Evolutionary conservation across 2,888 invertebrate genomes (phyloP), one percentile per base, ranked within the genome.

Genomic region (Prenolepis imparis): DNA sequence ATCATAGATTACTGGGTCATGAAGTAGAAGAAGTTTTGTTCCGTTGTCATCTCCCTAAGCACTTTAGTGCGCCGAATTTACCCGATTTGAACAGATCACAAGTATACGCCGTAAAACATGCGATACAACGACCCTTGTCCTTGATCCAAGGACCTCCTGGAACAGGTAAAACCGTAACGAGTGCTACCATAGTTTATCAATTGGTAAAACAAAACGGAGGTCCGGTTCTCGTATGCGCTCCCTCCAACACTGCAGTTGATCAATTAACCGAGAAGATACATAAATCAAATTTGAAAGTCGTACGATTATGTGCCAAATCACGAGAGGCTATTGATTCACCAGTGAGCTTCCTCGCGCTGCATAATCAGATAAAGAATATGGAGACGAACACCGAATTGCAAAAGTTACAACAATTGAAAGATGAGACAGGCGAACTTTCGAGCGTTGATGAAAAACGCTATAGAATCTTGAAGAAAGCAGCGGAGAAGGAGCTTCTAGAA

Each of bases 241-340:
- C 99, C 0, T 99, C 99, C 85, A 99, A 99, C 95, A 99, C 99
- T 0, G 99, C 99, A 36, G 99, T 99, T 0, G 99, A 99, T 95
- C 99, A 99, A 93, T 96, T 99, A 24, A 99, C 99, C 0, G 99
- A 99, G 95, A 99, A 99, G 95, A 99, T 99, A 80, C 99, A 99
- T 95, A 96, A 97, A 89, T 99, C 99, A 8, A 99, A 99, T 68
- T 96, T 99, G 59, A 99, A 99, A 95, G 96, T 96, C 5, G 99
- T 99, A 3, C 96, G 99, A 0, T 96, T 99, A 12, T 99, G 99
- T 95, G 99, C 99, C 44, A 99, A 99, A 95, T 99, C 99, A 0
- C 96, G 99, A 44, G 99, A 99, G 94, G 99, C 99, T 0, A 98
- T 99, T 92, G 99, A 99, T 93, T 99, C 99, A 0, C 98, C 99